These are phyloP conservation scores for Zeugodacus cucurbitae DNA, from an alignment of 1,140 invertebrate species.

Conservation along the genomic window DNA sequence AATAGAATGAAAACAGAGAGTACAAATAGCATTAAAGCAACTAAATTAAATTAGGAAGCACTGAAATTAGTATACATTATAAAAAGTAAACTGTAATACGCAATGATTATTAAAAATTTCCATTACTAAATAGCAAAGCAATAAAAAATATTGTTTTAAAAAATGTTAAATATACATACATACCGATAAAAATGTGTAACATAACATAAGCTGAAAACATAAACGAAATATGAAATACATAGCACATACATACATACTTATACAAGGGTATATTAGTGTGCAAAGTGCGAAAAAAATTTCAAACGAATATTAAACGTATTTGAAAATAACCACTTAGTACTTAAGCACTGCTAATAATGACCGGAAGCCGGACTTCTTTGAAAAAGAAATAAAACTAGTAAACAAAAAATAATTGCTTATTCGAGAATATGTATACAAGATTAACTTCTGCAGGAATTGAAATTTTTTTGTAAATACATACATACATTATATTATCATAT, in stretches of 20 bases:
- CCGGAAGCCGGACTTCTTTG: background rate
- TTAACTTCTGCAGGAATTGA: background rate
- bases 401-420: background rate
- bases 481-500: background rate
- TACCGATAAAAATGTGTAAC: background rate
- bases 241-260: background rate
- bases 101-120: background rate
- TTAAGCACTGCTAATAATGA: background rate
- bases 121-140: background rate
- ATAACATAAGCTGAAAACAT: background rate
- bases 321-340: background rate
- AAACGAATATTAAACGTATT: background rate
- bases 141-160: background rate
- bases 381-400: background rate
- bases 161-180: background rate
- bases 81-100: background rate
- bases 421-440: background rate
- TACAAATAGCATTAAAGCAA: background rate
- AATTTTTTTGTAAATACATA: background rate
- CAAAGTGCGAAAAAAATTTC: background rate
- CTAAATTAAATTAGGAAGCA: background rate
- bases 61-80: background rate
- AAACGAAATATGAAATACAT: no score
- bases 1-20: conserved; percentile 8
- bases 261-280: background rate